Base-by-base conservation (phyloP, 1,140 invertebrate genomes). In the Thaumatotibia leucotreta region DNA sequence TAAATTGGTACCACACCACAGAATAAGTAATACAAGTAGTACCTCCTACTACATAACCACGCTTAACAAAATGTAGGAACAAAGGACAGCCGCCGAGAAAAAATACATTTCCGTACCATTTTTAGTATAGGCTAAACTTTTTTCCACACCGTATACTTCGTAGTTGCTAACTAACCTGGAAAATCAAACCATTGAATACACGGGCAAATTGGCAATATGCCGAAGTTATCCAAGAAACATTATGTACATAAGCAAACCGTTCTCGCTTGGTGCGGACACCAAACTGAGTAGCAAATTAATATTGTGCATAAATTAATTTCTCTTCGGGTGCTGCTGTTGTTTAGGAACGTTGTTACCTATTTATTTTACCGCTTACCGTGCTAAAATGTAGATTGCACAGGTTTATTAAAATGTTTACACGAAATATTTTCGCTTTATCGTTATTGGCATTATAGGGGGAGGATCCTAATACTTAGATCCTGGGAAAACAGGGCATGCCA, bases 241-340 rank as follows among this genome's bases (percentile, higher is more conserved):
- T 39, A 4, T 14, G 35, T 39, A 14, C 9, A 54, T 54, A 54
- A 54, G 27, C 50, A 54, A 27, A 54, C 50, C 10, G 14, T 4
- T 22, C 23, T 0, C 20, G 50, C 50, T 29, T 58, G n/a, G n/a
- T 11, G 52, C 27, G 23, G 52, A 58, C 52, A 58, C 11, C 52
- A 27, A 29, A 27, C 24, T 58, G 52, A 29, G 52, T 29, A 31
- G 24, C 27, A 31, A 58, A 58, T 58, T 58, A 58, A 58, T 58
- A 58, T 58, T 58, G 52, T 58, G 52, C 52, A 58, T 58, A 58
- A 24, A 27, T 58, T 58, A 58, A 29, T 58, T 58, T 14, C 27
- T 27, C 23, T 58, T 45, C 39, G 11, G 17, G 6, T 17, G 35
- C 20, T 10, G 50, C 52, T 29, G n/a, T 58, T 58, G 52, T 58